Percentiles rank a stretch among this genome's conserved stretches.
Conservation (phyloP, 2,113 vertebrate genomes). For the Alethe diademata region DNA sequence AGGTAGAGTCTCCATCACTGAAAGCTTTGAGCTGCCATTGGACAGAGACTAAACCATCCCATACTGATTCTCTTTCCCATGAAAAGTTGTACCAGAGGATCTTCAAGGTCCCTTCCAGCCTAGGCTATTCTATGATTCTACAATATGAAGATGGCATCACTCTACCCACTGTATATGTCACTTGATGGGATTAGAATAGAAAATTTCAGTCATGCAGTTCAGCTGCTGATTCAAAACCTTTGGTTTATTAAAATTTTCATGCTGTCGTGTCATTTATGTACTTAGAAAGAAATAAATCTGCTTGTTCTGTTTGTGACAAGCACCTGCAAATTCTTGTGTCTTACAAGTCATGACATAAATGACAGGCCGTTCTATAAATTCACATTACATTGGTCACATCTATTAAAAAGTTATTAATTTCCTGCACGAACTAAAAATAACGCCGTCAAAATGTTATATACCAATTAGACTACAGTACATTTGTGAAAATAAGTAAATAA, state of each 20-base stretch:
- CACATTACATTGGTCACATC: not conserved
- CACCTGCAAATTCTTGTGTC: not conserved
- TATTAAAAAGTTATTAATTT: not conserved
- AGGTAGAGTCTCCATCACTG: not conserved
- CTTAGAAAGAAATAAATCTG: not conserved
- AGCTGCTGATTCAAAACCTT: not conserved
- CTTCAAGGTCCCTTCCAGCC: not conserved
- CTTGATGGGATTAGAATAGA: not conserved
- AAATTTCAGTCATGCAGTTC: not conserved
- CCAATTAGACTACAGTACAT: not conserved
- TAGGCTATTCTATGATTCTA: not conserved
- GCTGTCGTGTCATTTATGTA: not conserved
- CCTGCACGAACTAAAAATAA: not conserved
- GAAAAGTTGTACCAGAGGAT: not conserved
- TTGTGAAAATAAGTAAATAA: not conserved
- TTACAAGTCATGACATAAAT: not conserved
- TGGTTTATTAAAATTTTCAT: not conserved
- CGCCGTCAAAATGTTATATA: not conserved
- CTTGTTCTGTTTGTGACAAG: not conserved
- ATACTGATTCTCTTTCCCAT: not conserved
- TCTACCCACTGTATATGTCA: not conserved
- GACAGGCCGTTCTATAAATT: not conserved
- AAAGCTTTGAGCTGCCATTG: not conserved
- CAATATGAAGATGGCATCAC: not conserved
- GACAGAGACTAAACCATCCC: not conserved